Conservation (phyloP, 53 echinoderm and acorn worm genomes). For the Actinopyga echinites region DNA sequence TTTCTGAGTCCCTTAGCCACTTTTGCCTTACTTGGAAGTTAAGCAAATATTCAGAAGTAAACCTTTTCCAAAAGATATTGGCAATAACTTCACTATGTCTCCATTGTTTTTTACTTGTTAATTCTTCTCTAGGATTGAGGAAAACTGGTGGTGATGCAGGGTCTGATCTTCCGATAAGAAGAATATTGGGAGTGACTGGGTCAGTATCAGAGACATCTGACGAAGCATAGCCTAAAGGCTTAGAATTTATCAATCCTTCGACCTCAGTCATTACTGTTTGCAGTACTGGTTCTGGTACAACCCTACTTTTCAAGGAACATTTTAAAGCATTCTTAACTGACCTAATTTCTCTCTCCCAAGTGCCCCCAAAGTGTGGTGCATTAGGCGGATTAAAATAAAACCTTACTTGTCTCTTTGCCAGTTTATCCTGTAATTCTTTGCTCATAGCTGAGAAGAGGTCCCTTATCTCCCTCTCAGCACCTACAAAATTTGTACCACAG, state of each 20-base stretch:
- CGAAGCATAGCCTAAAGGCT: constrained; percentile 3
- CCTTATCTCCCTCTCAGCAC: neutral
- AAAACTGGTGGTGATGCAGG: constrained; percentile 20
- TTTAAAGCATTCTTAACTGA: neutral
- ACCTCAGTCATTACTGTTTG: neutral
- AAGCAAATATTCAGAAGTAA: constrained; percentile 1
- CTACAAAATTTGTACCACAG: constrained; percentile 53
- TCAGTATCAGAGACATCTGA: constrained; percentile 1
- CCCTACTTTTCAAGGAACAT: neutral
- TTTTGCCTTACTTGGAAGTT: too few relatives aligned
- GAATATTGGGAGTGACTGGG: constrained; percentile 2
- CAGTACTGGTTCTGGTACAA: neutral
- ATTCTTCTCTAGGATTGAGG: neutral
- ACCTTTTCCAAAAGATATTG: constrained; percentile 47
- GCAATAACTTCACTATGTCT: constrained; percentile 49
- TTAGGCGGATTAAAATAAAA: constrained; percentile 1
- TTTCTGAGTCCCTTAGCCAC: too few relatives aligned
- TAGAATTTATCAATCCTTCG: constrained; percentile 19
- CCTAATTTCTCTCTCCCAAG: constrained; percentile 16
- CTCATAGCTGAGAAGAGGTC: neutral
- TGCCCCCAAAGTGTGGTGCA: constrained; percentile 3
- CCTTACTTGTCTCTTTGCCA: neutral
- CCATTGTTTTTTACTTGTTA: constrained; percentile 39
- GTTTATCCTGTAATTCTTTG: neutral
- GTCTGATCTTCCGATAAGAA: constrained; percentile 35